These are phyloP conservation scores for Hemistola chrysoprasaria DNA, from an alignment of 2,888 invertebrate genomes.

Conservation along the genomic window DNA sequence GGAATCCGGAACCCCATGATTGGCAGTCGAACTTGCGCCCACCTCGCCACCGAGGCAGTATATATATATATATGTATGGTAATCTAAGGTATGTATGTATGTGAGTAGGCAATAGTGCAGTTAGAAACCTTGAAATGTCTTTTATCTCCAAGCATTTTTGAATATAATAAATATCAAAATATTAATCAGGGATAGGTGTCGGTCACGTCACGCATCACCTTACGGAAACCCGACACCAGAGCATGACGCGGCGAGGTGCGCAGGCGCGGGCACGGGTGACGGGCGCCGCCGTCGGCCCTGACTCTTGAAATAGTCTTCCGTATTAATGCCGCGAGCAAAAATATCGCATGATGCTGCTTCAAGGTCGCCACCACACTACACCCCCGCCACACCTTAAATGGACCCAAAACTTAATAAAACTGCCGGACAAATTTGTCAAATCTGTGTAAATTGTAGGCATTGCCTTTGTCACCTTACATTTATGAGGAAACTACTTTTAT, in stretches of 20 bases:
- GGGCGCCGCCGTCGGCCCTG: constrained; percentile 69
- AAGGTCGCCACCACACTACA: constrained; percentile 55
- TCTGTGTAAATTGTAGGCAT: constrained; percentile 20
- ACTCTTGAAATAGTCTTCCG: constrained; percentile 83
- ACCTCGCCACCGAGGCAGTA: too few species aligned
- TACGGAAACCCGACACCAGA: constrained; percentile 59
- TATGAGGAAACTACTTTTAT: too few species aligned
- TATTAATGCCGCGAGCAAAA: constrained; percentile 75
- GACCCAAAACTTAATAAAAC: constrained; percentile 51
- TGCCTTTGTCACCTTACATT: constrained; percentile 28
- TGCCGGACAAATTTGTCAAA: constrained; percentile 21
- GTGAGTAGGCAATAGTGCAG: too few species aligned
- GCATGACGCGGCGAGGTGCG: constrained; percentile 48
- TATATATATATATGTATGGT: too few species aligned
- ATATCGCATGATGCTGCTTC: constrained; percentile 76
- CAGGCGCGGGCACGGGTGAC: constrained; percentile 64
- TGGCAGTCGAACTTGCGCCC: too few species aligned
- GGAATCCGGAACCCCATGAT: too few species aligned
- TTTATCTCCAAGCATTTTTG: constrained; percentile 7
- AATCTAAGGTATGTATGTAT: too few species aligned
- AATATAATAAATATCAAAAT: constrained; percentile 13
- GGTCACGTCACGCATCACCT: constrained; percentile 35
- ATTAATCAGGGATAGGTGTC: constrained; percentile 37
- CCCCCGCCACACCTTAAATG: constrained; percentile 59
- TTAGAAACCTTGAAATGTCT: constrained; percentile 12